Evolutionary conservation across 2,888 invertebrate genomes (phyloP), one percentile per base, ranked within the genome.

Genomic region (Platycheirus albimanus): DNA sequence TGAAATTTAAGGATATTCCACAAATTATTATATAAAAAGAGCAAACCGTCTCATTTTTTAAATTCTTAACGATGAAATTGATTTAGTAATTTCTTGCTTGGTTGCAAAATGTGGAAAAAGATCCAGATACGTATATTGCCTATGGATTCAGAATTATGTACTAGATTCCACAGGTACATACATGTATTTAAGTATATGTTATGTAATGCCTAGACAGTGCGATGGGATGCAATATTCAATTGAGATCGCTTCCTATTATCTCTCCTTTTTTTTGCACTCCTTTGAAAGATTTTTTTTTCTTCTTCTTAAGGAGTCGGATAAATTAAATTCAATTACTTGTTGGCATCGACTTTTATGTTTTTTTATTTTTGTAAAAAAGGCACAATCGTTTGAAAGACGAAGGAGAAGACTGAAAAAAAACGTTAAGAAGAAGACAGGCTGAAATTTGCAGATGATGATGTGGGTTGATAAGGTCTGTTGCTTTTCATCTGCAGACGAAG

Each of bases 311-410:
- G 33, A 79, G 63, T 63, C 66, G 78, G 83, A 83, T 83, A 83
- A 83, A 83, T 83, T 83, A 83, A 83, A 83, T 83, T 83, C 77
- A 83, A 78, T 83, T 78, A 83, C 83, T 78, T 74, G 71, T 58
- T 81, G 71, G 83, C 72, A 78, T 72, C 72, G 69, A 36, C 43
- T 74, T 63, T 69, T 64, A 45, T 78, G 54, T 30, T 43, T 30
- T 43, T 61, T 61, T 30, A 43, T 43, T 61, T 45, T 17, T 30
- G 5, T n/a, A n/a, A n/a, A n/a, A n/a, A n/a, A 20, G 19, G 61
- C 30, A 30, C 17, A 61, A 45, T 33, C 30, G 61, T 45, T 61
- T 45, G 41, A 79, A 78, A 49, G 15, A 49, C 41, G 17, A 66
- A 64, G 33, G 19, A 10, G 20, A 43, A 20, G 20, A 13, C 49